Percentiles rank a stretch among this genome's conserved stretches.
phyloP scores from a whole-genome alignment of 92 coral and sea anemone genomes.

The Palythoa heliodiscus region DNA sequence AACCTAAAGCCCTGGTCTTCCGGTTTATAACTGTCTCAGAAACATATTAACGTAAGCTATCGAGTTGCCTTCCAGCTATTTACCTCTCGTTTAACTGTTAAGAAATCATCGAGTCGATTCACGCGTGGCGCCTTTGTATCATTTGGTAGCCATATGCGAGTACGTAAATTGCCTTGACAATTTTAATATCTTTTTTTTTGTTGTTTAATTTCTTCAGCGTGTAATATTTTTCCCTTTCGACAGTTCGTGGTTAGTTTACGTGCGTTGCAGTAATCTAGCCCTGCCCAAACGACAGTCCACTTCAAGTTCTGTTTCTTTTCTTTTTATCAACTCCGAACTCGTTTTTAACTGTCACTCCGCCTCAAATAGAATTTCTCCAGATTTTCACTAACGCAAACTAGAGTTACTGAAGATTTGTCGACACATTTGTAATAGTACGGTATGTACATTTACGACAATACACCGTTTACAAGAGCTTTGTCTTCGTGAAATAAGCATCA shows the following conservation, averaged over 20 bases:
- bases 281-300: not conserved
- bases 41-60: not conserved
- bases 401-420: not conserved
- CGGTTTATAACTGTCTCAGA: not conserved
- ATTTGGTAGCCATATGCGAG: not conserved
- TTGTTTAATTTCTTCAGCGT: not conserved
- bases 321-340: not conserved
- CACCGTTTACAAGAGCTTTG: too few species aligned
- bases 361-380: not conserved
- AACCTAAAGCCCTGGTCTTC: not conserved
- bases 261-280: not conserved
- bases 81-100: not conserved
- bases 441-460: too few species aligned
- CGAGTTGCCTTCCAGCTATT: not conserved
- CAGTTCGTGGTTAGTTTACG: not conserved
- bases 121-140: not conserved
- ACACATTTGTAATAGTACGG: not conserved
- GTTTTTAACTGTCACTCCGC: not conserved
- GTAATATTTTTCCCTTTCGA: not conserved
- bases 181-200: not conserved
- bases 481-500: too few species aligned
- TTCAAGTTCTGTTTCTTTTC: not conserved
- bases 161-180: not conserved
- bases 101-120: not conserved
- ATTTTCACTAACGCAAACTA: not conserved